These are phyloP conservation scores for Drosophila yakuba DNA, from an alignment of 1,140 invertebrate genomes.

Conservation along the genomic window DNA sequence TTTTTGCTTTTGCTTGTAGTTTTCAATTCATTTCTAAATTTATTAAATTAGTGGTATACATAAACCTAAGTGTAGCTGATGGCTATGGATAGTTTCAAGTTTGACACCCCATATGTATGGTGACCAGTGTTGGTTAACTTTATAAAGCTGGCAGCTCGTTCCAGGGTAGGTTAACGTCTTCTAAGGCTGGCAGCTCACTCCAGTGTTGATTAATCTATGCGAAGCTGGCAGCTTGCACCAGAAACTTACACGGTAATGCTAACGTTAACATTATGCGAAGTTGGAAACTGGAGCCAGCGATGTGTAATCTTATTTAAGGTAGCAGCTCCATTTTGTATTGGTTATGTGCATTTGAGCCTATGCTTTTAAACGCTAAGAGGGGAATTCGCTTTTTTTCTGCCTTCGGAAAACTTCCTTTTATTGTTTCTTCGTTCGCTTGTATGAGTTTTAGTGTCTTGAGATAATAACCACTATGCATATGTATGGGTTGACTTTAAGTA, in stretches of 20 bases:
- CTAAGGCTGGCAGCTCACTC: background rate
- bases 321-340: slow-evolving; percentile 13
- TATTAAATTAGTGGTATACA: slow-evolving; percentile 41
- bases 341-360: slow-evolving; percentile 11
- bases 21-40: slow-evolving; percentile 30
- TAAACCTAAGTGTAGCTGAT: slow-evolving; percentile 38
- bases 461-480: slow-evolving; percentile 70
- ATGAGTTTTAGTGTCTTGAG: slow-evolving; percentile 12
- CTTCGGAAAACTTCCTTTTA: slow-evolving; percentile 41
- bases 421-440: slow-evolving; percentile 27
- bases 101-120: background rate
- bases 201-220: slow-evolving; percentile 16
- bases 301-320: background rate
- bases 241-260: background rate
- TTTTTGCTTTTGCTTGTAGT: slow-evolving; percentile 6
- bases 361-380: slow-evolving; percentile 38
- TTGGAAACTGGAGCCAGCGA: slow-evolving; percentile 9
- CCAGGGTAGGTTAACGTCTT: background rate
- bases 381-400: slow-evolving; percentile 67
- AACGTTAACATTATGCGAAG: background rate
- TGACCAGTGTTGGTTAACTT: slow-evolving; percentile 5
- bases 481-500: slow-evolving; percentile 65
- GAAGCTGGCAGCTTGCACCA: slow-evolving; percentile 17
- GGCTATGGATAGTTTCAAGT: slow-evolving; percentile 19
- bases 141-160: slow-evolving; percentile 6